These are phyloP conservation scores for Gasteruption jaculator DNA, from an alignment of 2,888 invertebrate species.

Conservation along the genomic window DNA sequence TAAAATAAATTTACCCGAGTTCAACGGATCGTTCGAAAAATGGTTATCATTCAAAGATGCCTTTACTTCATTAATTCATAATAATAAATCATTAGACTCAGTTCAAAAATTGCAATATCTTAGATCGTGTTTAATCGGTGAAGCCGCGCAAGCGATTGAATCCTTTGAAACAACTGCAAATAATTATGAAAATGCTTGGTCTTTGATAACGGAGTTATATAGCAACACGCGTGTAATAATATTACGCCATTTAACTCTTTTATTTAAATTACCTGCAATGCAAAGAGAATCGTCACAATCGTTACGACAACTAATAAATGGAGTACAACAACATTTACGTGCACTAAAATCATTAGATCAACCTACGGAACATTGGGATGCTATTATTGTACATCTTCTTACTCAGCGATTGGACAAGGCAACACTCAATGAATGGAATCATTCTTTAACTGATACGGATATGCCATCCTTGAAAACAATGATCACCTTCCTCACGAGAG, in stretches of 20 bases:
- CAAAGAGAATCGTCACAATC: constrained; percentile 7
- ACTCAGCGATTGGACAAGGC: constrained; percentile 11
- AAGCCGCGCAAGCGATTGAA: constrained; percentile 14
- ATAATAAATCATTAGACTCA: constrained; percentile 17
- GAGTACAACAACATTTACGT: constrained; percentile 10
- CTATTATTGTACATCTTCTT: constrained; percentile 10
- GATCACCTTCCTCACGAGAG: too few relatives aligned
- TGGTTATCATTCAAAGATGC: constrained; percentile 21
- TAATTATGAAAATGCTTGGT: constrained; percentile 18
- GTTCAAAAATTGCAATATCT: constrained; percentile 23
- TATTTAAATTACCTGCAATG: constrained; percentile 13
- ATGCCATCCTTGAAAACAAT: too few relatives aligned
- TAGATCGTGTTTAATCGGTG: constrained; percentile 14
- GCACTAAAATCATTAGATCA: constrained; percentile 10
- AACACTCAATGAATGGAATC: too few relatives aligned
- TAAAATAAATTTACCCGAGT: constrained; percentile 18
- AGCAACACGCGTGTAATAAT: constrained; percentile 15
- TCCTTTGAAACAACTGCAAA: constrained; percentile 15
- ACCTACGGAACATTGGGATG: constrained; percentile 12
- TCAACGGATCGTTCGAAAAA: constrained; percentile 18
- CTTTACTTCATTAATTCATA: constrained; percentile 22
- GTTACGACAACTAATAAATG: constrained; percentile 10
- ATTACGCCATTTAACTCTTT: constrained; percentile 16
- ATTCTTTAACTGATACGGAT: too few relatives aligned
- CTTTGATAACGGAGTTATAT: constrained; percentile 11